These are phyloP conservation scores for Gobionotothen gibberifrons DNA, from an alignment of 2,797 vertebrate species.

Conservation along the genomic window DNA sequence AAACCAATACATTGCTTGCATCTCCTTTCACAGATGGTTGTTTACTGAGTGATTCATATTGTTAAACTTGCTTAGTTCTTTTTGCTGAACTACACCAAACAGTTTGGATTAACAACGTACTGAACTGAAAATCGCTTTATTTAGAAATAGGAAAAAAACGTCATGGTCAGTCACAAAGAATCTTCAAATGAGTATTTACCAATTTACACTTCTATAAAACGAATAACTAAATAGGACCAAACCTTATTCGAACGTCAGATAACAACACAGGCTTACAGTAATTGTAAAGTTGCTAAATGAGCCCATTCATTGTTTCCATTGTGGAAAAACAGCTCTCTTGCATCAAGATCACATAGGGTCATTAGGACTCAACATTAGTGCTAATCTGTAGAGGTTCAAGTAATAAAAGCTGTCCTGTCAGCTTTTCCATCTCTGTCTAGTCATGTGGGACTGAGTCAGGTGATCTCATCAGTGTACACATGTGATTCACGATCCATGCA, in stretches of 20 bases:
- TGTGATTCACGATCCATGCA: slow-evolving; percentile 39
- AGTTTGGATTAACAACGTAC: too few relatives aligned
- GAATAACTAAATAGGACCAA: background rate
- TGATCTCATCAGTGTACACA: slow-evolving; percentile 41
- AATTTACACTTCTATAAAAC: background rate
- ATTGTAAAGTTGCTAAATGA: background rate
- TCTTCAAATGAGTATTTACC: background rate
- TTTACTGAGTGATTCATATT: too few relatives aligned
- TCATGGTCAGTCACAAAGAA: background rate
- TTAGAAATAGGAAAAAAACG: background rate
- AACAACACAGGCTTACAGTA: background rate
- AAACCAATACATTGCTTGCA: too few relatives aligned
- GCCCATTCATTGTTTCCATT: slow-evolving; percentile 40
- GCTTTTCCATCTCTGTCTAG: slow-evolving; percentile 54
- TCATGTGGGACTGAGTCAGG: slow-evolving; percentile 40
- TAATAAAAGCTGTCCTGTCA: slow-evolving; percentile 51
- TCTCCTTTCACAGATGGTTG: too few relatives aligned
- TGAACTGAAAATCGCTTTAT: too few relatives aligned
- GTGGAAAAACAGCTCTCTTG: slow-evolving; percentile 27
- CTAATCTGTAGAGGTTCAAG: slow-evolving; percentile 7
- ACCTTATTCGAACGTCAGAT: background rate
- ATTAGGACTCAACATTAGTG: slow-evolving; percentile 25
- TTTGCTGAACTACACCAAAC: too few relatives aligned
- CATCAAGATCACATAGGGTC: slow-evolving; percentile 20
- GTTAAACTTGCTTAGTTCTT: too few relatives aligned